Percentiles rank a stretch among this genome's conserved stretches.
Evolutionary conservation across 1,140 invertebrate genomes (phyloP).

Genomic region (Drosophila orena): DNA sequence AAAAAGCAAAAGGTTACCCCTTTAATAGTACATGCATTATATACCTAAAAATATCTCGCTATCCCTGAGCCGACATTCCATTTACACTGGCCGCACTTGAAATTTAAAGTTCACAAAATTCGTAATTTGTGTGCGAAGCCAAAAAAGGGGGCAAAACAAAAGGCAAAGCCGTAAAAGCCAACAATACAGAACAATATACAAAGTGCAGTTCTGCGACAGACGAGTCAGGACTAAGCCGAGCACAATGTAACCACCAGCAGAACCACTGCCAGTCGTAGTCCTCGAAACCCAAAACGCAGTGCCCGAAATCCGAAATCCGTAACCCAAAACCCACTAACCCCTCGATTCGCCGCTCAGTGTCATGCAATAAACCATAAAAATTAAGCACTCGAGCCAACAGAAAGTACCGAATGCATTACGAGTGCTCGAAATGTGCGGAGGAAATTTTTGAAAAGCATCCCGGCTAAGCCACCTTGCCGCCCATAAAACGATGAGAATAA

Average conservation of each 20-base stretch:
- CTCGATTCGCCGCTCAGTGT: constrained; percentile 32
- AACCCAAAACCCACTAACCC: constrained; percentile 5
- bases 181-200: constrained; percentile 48
- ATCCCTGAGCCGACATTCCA: neutral
- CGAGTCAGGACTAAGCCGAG: constrained; percentile 26
- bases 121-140: constrained; percentile 34
- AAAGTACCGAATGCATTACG: constrained; percentile 63
- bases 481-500: constrained; percentile 61
- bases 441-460: constrained; percentile 54
- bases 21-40: too few species aligned
- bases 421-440: constrained; percentile 39
- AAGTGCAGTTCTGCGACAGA: constrained; percentile 61
- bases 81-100: neutral
- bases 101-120: constrained; percentile 47
- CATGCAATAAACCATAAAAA: constrained; percentile 75
- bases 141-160: neutral
- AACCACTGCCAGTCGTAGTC: constrained; percentile 1
- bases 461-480: constrained; percentile 39
- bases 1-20: too few species aligned
- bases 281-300: neutral
- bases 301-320: neutral
- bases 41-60: too few species aligned
- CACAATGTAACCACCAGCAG: constrained; percentile 48
- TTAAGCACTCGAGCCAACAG: constrained; percentile 60
- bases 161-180: constrained; percentile 11